A percentile compares a stretch with the other conserved stretches of the same genome.
These are phyloP conservation scores for Rhogogaster chlorosoma DNA, from an alignment of 2,888 invertebrate genomes.

Conservation along the genomic window DNA sequence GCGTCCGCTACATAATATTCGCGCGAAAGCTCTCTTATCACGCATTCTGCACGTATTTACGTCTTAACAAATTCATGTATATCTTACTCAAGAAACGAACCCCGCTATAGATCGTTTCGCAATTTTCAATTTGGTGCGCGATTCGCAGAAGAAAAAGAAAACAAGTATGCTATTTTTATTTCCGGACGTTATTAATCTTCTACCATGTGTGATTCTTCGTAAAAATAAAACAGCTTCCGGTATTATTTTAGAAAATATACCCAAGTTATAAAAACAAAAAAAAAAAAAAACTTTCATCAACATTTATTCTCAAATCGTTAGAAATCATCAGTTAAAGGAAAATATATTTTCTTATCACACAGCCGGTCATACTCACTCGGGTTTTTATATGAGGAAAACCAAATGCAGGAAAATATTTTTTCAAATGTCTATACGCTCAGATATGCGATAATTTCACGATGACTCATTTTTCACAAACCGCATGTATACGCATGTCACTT, in stretches of 20 bases:
- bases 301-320: neutral
- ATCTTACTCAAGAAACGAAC: neutral
- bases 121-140: neutral
- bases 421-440: neutral
- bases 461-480: neutral
- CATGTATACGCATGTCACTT: neutral
- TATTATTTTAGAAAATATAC: neutral
- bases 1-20: neutral
- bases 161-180: neutral
- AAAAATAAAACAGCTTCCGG: neutral
- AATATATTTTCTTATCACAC: neutral
- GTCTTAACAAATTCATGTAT: neutral
- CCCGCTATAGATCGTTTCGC: neutral
- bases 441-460: neutral
- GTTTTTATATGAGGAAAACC: neutral
- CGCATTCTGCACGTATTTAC: neutral
- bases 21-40: neutral
- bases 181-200: neutral
- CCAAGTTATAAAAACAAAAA: no score
- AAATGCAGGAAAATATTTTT: neutral
- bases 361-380: neutral
- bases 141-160: neutral
- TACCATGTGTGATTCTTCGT: neutral
- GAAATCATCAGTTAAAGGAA: neutral
- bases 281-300: neutral